Conservation (phyloP, 2,888 invertebrate genomes). For the Pollenia labialis region DNA sequence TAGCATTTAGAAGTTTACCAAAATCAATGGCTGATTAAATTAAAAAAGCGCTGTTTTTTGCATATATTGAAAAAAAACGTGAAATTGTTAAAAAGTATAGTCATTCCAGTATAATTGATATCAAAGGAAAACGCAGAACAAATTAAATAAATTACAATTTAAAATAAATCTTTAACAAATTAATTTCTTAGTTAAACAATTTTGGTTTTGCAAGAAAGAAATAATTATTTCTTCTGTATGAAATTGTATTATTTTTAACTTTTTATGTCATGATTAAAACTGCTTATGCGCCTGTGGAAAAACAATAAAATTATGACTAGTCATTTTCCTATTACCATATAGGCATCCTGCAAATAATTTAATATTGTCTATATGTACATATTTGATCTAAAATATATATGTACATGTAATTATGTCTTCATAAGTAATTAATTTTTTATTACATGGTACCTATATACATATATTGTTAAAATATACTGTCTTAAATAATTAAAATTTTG, state of each 20-base stretch:
- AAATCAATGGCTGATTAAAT: not conserved
- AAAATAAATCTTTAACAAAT: conserved; percentile 12
- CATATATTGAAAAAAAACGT: conserved; percentile 23
- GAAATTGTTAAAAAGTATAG: conserved; percentile 53
- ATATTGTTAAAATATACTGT: too few relatives aligned
- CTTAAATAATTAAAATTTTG: too few relatives aligned
- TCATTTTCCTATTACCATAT: conserved; percentile 32
- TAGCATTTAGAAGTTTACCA: not conserved
- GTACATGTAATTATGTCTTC: too few relatives aligned
- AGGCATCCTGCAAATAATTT: not conserved
- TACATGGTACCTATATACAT: too few relatives aligned
- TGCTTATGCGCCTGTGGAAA: conserved; percentile 49
- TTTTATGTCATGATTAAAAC: conserved; percentile 10
- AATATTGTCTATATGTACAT: not conserved
- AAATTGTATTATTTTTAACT: not conserved
- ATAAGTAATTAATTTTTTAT: too few relatives aligned
- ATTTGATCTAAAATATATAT: not conserved
- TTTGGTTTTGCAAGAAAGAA: not conserved
- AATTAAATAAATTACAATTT: not conserved
- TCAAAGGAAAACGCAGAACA: conserved; percentile 1
- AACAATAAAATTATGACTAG: conserved; percentile 46
- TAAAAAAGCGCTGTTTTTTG: conserved; percentile 14
- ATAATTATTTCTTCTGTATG: not conserved
- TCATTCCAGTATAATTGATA: conserved; percentile 53
- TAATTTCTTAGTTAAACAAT: not conserved